These are phyloP conservation scores for Haemorhous mexicanus DNA, from an alignment of 2,113 vertebrate genomes.

Conservation along the genomic window DNA sequence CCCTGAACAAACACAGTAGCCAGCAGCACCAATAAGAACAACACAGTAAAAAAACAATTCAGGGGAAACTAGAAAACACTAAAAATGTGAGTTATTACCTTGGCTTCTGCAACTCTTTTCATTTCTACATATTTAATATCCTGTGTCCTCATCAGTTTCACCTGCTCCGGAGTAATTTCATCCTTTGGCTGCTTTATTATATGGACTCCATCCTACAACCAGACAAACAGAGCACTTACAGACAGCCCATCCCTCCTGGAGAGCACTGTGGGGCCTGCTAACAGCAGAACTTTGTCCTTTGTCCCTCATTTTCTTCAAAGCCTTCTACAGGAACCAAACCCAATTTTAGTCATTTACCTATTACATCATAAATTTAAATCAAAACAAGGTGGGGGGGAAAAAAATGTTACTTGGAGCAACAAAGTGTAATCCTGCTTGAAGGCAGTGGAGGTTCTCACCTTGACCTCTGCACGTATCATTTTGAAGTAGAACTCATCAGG, in stretches of 20 bases:
- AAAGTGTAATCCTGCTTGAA: neutral
- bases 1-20: neutral
- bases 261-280: neutral
- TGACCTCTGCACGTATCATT: slow-evolving; percentile 84
- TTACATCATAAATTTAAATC: neutral
- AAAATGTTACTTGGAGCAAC: neutral
- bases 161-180: slow-evolving; percentile 86
- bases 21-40: neutral
- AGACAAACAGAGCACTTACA: neutral
- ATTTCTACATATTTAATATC: slow-evolving; percentile 94
- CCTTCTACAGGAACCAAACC: neutral
- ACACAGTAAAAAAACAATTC: neutral
- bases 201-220: slow-evolving; percentile 88
- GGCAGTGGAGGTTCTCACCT: slow-evolving; percentile 64
- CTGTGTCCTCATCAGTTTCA: slow-evolving; percentile 91
- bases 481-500: slow-evolving; percentile 96
- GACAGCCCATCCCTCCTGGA: neutral
- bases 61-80: neutral
- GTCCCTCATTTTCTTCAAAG: neutral
- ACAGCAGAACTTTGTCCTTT: neutral
- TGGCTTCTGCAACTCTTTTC: slow-evolving; percentile 90
- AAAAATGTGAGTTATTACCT: slow-evolving; percentile 65
- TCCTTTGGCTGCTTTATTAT: slow-evolving; percentile 73
- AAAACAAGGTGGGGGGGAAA: neutral
- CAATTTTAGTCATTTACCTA: neutral